Conservation (phyloP, 2,888 invertebrate species). For the Thecocarcelia acutangulata region DNA sequence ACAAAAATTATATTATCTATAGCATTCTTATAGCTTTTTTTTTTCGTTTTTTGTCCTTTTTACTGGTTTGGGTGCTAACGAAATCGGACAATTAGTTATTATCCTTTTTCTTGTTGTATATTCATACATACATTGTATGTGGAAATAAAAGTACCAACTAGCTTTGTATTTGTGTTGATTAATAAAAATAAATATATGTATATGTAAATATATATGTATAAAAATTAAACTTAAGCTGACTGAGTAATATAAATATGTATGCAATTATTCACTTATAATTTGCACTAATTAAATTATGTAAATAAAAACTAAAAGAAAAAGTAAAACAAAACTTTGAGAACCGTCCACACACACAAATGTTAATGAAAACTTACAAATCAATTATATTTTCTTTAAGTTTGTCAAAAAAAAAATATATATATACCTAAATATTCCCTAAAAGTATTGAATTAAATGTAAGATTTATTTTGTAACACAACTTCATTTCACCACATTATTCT, state of each 20-base stretch:
- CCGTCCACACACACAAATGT: slow-evolving; percentile 78
- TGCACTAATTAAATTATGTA: slow-evolving; percentile 70
- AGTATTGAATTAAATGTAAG: slow-evolving; percentile 27
- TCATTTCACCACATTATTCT: too few species aligned
- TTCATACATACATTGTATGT: too few species aligned
- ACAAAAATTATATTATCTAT: too few species aligned
- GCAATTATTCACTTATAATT: slow-evolving; percentile 45
- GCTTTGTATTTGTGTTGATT: slow-evolving; percentile 23
- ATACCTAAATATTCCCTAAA: neutral
- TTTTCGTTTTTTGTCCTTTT: too few species aligned
- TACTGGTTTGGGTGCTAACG: slow-evolving; percentile 38
- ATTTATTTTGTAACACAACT: slow-evolving; percentile 3
- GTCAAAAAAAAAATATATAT: neutral
- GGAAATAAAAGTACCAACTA: too few species aligned
- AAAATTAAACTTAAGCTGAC: slow-evolving; percentile 55
- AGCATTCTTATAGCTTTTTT: too few species aligned
- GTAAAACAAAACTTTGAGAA: slow-evolving; percentile 77
- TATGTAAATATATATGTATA: too few species aligned
- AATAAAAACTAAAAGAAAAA: slow-evolving; percentile 64
- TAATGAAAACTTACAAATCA: slow-evolving; percentile 44
- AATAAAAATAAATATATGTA: neutral
- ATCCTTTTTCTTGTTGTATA: neutral
- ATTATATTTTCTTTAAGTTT: slow-evolving; percentile 14
- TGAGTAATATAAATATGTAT: slow-evolving; percentile 68
- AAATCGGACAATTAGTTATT: neutral